Evolutionary conservation across 2,797 vertebrate genomes (phyloP), one percentile per base, ranked within the genome.

Genomic region (Rhinoraja longicauda): DNA sequence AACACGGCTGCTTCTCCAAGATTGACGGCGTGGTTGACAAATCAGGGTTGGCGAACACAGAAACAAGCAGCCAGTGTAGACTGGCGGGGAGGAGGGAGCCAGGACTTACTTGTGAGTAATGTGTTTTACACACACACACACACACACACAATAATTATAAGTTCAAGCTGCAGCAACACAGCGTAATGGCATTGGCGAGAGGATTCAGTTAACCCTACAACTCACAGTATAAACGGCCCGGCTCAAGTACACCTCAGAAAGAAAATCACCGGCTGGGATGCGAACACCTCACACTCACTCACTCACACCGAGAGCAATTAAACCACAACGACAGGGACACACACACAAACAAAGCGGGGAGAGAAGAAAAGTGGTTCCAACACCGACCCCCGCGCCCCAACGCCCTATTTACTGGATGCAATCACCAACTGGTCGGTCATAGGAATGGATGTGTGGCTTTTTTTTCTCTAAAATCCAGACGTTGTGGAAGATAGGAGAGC

Each of bases 101-200:
- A 12, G 4, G 67, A 21, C 19, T 53, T 73, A 29, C 67, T 39
- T 90, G 86, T 70, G 90, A 91, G 90, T 91, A 5, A 72, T 72
- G 70, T 72, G 70, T 88, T 88, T 67, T 36, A 45, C 45, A 45
- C 45, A 45, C 45, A 45, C 2, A n/a, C 36, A 13, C 19, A 36
- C 32, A 70, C 62, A 64, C 21, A 53, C 9, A 91, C 32, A 29
- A 45, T 72, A 91, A 72, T 70, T 45, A 73, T 10, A 91, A 91
- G 90, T 91, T 91, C 67, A 73, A 53, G 88, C 84, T n/a, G 17
- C 84, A 67, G 17, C 90, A 91, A 72, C 88, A 91, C 21, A 21
- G 39, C 24, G 26, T 29, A 72, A 21, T 45, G 39, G 70, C 90
- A 91, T 13, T 15, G 70, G 70, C 5, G 67, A 91, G 39, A 8